Evolutionary conservation across 1,140 invertebrate genomes (phyloP).

Genomic region (Orius laevigatus): DNA sequence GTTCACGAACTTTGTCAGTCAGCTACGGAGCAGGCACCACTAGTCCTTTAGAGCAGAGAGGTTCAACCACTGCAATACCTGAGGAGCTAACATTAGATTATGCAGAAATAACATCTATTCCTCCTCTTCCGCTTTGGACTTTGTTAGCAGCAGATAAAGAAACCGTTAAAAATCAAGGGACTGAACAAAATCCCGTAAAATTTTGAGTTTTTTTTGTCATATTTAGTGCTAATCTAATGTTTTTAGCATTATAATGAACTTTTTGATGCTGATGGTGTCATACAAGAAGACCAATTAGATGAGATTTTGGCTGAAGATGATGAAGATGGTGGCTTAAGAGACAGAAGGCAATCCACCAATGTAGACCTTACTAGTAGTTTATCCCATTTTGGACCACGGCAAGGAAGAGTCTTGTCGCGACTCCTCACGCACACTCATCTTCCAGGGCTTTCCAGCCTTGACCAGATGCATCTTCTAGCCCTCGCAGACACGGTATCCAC

Average conservation of each 20-base stretch:
- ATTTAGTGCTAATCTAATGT: no score
- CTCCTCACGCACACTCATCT: slow-evolving; percentile 90
- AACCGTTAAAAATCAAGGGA: slow-evolving; percentile 24
- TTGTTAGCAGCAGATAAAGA: slow-evolving; percentile 86
- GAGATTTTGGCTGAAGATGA: slow-evolving; percentile 49
- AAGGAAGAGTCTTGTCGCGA: slow-evolving; percentile 63
- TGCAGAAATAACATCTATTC: slow-evolving; percentile 89
- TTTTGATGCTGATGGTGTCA: slow-evolving; percentile 56
- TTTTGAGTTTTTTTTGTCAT: slow-evolving; percentile 12
- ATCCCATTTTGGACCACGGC: slow-evolving; percentile 66
- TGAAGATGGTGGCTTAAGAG: slow-evolving; percentile 35
- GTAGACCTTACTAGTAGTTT: slow-evolving; percentile 47
- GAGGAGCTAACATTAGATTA: slow-evolving; percentile 86
- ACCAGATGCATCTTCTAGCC: slow-evolving; percentile 97
- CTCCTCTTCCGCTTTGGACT: slow-evolving; percentile 90
- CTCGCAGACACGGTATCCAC: slow-evolving; percentile 94
- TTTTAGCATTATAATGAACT: slow-evolving; percentile 68
- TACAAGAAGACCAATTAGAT: slow-evolving; percentile 64
- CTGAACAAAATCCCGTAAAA: slow-evolving; percentile 24
- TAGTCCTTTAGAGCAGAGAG: slow-evolving; percentile 30
- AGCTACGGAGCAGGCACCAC: slow-evolving; percentile 46
- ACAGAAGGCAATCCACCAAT: slow-evolving; percentile 40
- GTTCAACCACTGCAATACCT: slow-evolving; percentile 41
- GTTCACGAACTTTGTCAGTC: slow-evolving; percentile 73
- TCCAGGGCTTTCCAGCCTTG: slow-evolving; percentile 88